Evolutionary conservation across 2,797 vertebrate species (phyloP), one percentile per base, ranked within the genome.

Genomic region (Gymnoscopelus microlampas): DNA sequence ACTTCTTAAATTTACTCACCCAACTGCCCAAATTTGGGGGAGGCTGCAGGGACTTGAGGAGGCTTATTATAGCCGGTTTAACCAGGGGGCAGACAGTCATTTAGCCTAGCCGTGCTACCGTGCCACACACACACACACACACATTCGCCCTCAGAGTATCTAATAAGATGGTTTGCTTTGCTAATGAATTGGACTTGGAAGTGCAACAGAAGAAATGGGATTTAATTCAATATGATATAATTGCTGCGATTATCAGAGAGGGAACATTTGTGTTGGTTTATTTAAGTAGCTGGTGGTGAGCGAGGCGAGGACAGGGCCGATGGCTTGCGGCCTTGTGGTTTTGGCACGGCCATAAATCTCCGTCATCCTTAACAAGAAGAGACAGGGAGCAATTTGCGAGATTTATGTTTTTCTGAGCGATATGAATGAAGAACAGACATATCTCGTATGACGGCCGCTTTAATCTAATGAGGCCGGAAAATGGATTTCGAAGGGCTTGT

Each of bases 401-500:
- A 93, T 93, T 93, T 93, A 91, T 90, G 84, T 76, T 87, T 81
- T 76, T 79, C 81, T 76, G 70, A 85, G 81, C 90, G 92, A 94
- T 93, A 93, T 93, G 91, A 92, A 93, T 87, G 83, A 89, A 86
- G 83, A 86, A 83, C 75, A 73, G 85, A 77, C 83, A 88, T 88
- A 92, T 91, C 87, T 86, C 1, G 85, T 89, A 92, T 90, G 86
- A 93, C 85, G 83, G 71, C 19, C 63, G 49, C 78, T 81, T 90
- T 88, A 84, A 93, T 93, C 87, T 74, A 93, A 94, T 94, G 84
- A 89, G 85, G 81, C 83, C 81, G 85, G 87, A 91, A 93, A 93
- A 94, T 94, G 60, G 89, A 91, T 94, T 93, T 93, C 92, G 92
- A 93, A 85, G 63, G 87, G 81, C 88, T 90, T 88, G 91, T 90